Evolutionary conservation across 1,140 invertebrate species (phyloP).

Genomic region (Mylabris phalerata): DNA sequence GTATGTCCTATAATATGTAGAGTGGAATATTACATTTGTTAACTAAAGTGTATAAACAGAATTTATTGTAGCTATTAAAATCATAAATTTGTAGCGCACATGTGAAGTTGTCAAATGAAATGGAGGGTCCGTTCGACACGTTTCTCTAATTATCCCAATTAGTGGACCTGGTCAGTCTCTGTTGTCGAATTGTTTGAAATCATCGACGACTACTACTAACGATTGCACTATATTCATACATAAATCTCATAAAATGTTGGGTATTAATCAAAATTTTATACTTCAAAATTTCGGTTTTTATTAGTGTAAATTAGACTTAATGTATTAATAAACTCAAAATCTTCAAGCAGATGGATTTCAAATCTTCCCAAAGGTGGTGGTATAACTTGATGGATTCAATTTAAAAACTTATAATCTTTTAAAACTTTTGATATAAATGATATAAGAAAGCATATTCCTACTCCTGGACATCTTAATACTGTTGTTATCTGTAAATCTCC

Average conservation of each 20-base stretch:
- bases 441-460: slow-evolving; percentile 3
- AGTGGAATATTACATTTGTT: slow-evolving; percentile 37
- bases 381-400: too few relatives aligned
- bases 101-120: slow-evolving; percentile 40
- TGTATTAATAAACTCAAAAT: background rate
- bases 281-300: too few relatives aligned
- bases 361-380: background rate
- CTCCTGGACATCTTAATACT: slow-evolving; percentile 16
- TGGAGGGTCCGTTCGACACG: slow-evolving; percentile 37
- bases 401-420: slow-evolving; percentile 3
- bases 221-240: too few relatives aligned
- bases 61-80: slow-evolving; percentile 41
- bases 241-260: too few relatives aligned
- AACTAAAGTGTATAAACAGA: slow-evolving; percentile 38
- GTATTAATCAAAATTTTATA: too few relatives aligned
- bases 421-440: slow-evolving; percentile 10
- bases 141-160: slow-evolving; percentile 42
- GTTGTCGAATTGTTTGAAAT: too few relatives aligned
- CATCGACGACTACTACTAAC: too few relatives aligned
- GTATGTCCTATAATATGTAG: slow-evolving; percentile 17
- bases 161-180: slow-evolving; percentile 34
- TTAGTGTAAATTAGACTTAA: too few relatives aligned
- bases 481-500: slow-evolving; percentile 12
- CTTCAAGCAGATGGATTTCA: slow-evolving; percentile 13
- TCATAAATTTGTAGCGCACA: slow-evolving; percentile 40